Evolutionary conservation across 2,888 invertebrate species (phyloP).

Genomic region (Cistogaster globosa): DNA sequence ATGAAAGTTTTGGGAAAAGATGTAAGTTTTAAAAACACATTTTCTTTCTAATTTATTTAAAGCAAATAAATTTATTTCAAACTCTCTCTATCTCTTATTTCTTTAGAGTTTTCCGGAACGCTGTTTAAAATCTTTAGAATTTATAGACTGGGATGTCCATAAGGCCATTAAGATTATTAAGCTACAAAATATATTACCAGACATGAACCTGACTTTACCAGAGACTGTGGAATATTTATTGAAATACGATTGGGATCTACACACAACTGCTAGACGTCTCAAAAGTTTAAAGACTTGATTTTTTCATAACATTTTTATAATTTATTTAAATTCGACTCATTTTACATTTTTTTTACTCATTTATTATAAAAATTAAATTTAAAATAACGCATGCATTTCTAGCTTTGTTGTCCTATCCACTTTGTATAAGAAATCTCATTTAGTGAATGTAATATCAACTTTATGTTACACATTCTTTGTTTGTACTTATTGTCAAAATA

Average conservation of each 20-base stretch:
- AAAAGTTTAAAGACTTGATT: conserved; percentile 73
- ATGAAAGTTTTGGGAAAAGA: conserved; percentile 91
- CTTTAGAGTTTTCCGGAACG: conserved; percentile 88
- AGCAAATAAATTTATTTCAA: conserved; percentile 20
- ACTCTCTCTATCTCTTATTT: conserved; percentile 39
- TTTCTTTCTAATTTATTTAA: not conserved
- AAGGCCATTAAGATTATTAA: conserved; percentile 90
- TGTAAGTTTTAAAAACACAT: conserved; percentile 83
- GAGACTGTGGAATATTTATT: conserved; percentile 80
- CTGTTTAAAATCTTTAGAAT: conserved; percentile 91
- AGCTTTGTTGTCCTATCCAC: conserved; percentile 25
- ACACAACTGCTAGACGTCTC: conserved; percentile 80
- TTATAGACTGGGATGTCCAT: conserved; percentile 94
- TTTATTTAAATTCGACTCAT: not conserved
- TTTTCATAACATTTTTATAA: conserved; percentile 2
- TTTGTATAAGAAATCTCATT: conserved; percentile 14
- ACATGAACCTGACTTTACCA: conserved; percentile 77
- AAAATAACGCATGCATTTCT: conserved; percentile 62
- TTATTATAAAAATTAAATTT: conserved; percentile 12
- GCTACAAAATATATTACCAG: conserved; percentile 80
- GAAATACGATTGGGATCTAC: conserved; percentile 82
- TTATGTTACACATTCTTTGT: conserved; percentile 14
- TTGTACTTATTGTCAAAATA: conserved; percentile 70
- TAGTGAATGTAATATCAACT: conserved; percentile 24
- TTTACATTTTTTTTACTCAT: not conserved